Percentiles rank a stretch among this genome's conserved stretches.
Conservation (phyloP, 2,888 invertebrate species). For the Cephalotes varians region DNA sequence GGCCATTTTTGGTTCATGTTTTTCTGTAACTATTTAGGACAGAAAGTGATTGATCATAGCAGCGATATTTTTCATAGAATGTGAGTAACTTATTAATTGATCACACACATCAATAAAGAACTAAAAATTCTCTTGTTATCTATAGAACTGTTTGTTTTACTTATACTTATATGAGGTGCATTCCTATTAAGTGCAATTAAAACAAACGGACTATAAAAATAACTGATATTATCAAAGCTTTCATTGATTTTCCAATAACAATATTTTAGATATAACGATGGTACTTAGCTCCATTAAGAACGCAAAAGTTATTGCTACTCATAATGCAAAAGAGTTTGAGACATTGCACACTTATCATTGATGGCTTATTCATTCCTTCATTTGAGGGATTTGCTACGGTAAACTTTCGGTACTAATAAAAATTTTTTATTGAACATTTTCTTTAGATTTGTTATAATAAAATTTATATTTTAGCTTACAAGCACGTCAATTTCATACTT, state of each 20-base stretch:
- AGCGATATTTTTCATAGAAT: constrained; percentile 18
- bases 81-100: constrained; percentile 24
- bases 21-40: constrained; percentile 20
- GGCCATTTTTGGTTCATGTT: constrained; percentile 35
- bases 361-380: constrained; percentile 11
- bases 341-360: constrained; percentile 4
- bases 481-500: constrained; percentile 39
- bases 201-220: neutral
- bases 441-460: neutral
- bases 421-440: neutral
- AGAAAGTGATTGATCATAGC: constrained; percentile 33
- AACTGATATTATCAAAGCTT: neutral
- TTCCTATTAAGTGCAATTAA: neutral
- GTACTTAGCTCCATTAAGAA: constrained; percentile 11
- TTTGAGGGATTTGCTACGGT: constrained; percentile 41
- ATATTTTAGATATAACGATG: constrained; percentile 26
- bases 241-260: neutral
- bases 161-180: neutral
- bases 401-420: neutral
- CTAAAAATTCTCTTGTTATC: neutral
- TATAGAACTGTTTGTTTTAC: neutral
- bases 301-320: constrained; percentile 24
- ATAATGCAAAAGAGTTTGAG: constrained; percentile 34
- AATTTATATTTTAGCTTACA: constrained; percentile 31
- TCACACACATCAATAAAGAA: neutral